Evolutionary conservation across 2,888 invertebrate species (phyloP).

Genomic region (Clepsis dumicolana): DNA sequence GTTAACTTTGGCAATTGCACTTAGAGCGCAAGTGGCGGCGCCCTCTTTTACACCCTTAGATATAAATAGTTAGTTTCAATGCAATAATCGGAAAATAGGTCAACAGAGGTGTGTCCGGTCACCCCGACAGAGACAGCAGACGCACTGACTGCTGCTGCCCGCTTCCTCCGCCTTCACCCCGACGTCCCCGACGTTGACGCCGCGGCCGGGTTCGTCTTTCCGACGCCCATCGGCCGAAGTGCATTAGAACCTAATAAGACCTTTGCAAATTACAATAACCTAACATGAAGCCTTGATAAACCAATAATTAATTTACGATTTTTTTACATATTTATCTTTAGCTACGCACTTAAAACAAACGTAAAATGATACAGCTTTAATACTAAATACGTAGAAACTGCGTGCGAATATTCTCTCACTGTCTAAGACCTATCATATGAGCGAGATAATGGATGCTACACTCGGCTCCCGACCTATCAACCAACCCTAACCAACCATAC

Average conservation of each 20-base stretch:
- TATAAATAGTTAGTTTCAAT: constrained; percentile 82
- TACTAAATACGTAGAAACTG: constrained; percentile 4
- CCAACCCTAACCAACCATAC: constrained; percentile 53
- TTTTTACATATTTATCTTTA: constrained; percentile 47
- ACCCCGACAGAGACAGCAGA: constrained; percentile 72
- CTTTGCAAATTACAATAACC: constrained; percentile 65
- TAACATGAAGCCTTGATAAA: constrained; percentile 46
- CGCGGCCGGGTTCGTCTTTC: constrained; percentile 1
- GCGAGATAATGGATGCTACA: constrained; percentile 66
- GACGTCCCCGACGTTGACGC: constrained; percentile 26
- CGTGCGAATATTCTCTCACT: constrained; percentile 66
- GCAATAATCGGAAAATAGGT: constrained; percentile 86
- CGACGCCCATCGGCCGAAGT: constrained; percentile 56
- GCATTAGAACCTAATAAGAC: constrained; percentile 67
- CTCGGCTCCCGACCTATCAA: constrained; percentile 71
- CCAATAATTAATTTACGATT: constrained; percentile 52
- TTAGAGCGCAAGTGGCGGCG: constrained; percentile 69
- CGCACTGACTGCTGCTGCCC: constrained; percentile 61
- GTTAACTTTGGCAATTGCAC: constrained; percentile 62
- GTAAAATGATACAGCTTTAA: constrained; percentile 50
- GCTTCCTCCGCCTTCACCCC: constrained; percentile 26
- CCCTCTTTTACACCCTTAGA: constrained; percentile 77
- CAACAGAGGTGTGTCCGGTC: constrained; percentile 84
- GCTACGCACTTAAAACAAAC: constrained; percentile 51
- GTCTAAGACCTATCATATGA: constrained; percentile 66